A percentile compares a stretch with the other conserved stretches of the same genome.
Evolutionary conservation across 2,888 invertebrate genomes (phyloP).

Genomic region (Sphaeridia pumilis): DNA sequence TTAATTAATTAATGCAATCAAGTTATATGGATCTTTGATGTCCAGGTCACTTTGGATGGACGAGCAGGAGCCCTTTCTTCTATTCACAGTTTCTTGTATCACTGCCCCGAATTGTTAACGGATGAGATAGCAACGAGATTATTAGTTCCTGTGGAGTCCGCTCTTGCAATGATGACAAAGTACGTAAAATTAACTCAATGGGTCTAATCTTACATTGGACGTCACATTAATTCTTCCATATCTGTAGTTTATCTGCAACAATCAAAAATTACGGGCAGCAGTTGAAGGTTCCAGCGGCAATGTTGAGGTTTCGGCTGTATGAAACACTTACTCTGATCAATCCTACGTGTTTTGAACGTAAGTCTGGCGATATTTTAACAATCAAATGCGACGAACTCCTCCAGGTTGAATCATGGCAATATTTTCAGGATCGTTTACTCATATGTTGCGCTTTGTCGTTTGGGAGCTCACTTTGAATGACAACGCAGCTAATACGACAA

Average conservation of each 20-base stretch:
- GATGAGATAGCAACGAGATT: constrained; percentile 84
- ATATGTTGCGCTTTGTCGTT: constrained; percentile 76
- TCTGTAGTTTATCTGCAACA: constrained; percentile 61
- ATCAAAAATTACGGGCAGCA: constrained; percentile 81
- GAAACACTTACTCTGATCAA: constrained; percentile 69
- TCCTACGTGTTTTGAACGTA: constrained; percentile 66
- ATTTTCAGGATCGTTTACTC: constrained; percentile 60
- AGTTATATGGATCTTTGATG: no score
- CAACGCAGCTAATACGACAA: constrained; percentile 82
- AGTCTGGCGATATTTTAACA: constrained; percentile 15
- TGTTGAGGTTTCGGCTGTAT: constrained; percentile 84
- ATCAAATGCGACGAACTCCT: no score
- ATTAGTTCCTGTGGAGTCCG: constrained; percentile 85
- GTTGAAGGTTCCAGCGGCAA: constrained; percentile 84
- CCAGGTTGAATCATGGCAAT: background rate
- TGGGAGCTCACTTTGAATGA: constrained; percentile 92
- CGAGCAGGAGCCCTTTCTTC: constrained; percentile 92
- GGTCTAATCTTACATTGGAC: background rate
- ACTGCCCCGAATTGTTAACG: constrained; percentile 79
- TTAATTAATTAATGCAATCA: background rate
- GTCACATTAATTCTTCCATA: background rate
- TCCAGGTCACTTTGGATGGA: constrained; percentile 79
- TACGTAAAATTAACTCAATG: constrained; percentile 46
- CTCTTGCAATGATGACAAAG: constrained; percentile 88
- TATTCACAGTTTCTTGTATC: constrained; percentile 80